Base-by-base conservation (phyloP, 2,888 invertebrate genomes). In the Phania funesta region DNA sequence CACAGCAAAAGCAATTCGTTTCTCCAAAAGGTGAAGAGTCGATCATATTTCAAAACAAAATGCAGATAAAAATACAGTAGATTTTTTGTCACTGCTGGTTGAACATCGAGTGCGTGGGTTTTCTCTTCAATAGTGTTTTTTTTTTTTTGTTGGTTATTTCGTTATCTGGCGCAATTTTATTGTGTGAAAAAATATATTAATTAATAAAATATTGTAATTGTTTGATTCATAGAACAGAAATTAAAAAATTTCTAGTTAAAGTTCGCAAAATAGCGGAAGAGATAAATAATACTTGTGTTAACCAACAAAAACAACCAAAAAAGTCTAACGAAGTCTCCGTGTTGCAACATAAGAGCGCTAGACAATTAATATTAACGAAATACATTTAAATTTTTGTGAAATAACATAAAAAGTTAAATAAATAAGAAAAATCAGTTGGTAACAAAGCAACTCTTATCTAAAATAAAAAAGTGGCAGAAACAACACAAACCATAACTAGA, bases 71-170 rank as follows among this genome's bases (percentile, higher is more conserved):
- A 58, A 62, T 65, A 62, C 79, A 83, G 83, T 83, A 80, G 79
- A 76, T 82, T 65, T 73, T 80, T 83, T 79, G 75, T 76, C 82
- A 71, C 71, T 71, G 71, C 46, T 73, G 71, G 67, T 76, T 20
- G 64, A 76, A 73, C 75, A 80, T 70, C 48, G 60, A 48, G 38
- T 67, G 2, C 4, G 3, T 8, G 20, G n/a, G n/a, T 62, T 64
- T 56, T 1, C 7, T 5, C 44, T 52, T 65, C 20, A 20, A 44
- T 74, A 38, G 18, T 9, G 16, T 20, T 58, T 35, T 60, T 20
- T 16, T 68, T 20, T 35, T 32, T 70, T n/a, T 35, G 46, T 58
- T 38, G 11, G 20, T 16, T 26, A 68, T 76, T 76, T 67, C 50
- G 41, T 41, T 41, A 58, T 50, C 41, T 50, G 41, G 50, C 50